phyloP scores from a whole-genome alignment of 2,797 vertebrate species.

The Chelon auratus region DNA sequence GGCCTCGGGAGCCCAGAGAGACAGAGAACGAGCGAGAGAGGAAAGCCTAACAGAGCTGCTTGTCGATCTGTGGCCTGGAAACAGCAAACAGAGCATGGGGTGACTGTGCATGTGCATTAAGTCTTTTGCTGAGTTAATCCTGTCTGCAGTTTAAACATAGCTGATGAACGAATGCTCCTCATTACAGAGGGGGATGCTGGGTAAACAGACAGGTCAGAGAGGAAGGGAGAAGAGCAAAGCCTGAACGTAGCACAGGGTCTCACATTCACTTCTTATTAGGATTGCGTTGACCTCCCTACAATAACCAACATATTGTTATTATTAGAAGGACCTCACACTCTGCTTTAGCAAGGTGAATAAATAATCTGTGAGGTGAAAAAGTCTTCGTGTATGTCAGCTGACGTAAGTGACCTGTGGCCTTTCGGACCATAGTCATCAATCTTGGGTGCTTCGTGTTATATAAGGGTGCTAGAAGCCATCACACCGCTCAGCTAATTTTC shows the following conservation, averaged over 20 bases:
- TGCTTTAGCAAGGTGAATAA: conserved; percentile 1
- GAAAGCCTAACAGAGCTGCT: conserved; percentile 63
- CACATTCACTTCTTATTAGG: conserved; percentile 11
- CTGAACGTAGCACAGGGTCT: not conserved
- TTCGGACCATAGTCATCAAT: conserved; percentile 66
- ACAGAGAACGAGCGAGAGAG: conserved; percentile 49
- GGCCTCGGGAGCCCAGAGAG: conserved; percentile 54
- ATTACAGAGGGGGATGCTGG: conserved; percentile 61
- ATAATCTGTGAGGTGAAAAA: conserved; percentile 13
- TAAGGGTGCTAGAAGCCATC: conserved; percentile 55
- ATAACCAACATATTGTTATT: conserved; percentile 2
- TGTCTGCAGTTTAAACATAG: conserved; percentile 77
- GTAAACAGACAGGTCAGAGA: conserved; percentile 64
- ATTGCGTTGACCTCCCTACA: not conserved
- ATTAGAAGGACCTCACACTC: conserved; percentile 17
- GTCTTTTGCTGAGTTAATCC: conserved; percentile 78
- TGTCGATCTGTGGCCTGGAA: conserved; percentile 76
- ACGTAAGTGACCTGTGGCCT: conserved; percentile 40
- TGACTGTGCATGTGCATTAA: conserved; percentile 72
- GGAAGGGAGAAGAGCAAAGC: conserved; percentile 34
- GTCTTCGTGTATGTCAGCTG: conserved; percentile 5
- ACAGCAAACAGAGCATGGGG: conserved; percentile 72
- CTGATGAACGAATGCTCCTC: conserved; percentile 60
- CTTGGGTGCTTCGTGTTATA: conserved; percentile 55
- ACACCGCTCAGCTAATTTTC: conserved; percentile 70